Percentiles rank a stretch among this genome's conserved stretches.
Conservation (phyloP, 1,140 invertebrate genomes). For the Chelonus insularis region DNA sequence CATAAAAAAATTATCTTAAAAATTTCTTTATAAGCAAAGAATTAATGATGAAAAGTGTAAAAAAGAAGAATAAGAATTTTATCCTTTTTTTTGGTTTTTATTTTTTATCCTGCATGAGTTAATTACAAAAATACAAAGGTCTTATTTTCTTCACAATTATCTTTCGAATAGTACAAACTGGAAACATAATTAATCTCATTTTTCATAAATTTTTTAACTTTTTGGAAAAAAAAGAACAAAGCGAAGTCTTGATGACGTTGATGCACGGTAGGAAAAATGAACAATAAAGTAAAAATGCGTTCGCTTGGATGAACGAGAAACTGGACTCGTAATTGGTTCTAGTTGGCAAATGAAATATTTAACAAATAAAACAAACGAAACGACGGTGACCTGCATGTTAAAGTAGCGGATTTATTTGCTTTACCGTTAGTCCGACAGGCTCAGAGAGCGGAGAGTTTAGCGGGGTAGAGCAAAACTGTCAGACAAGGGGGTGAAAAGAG, state of each 20-base stretch:
- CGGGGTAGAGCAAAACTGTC: not conserved
- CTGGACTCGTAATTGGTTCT: constrained; percentile 51
- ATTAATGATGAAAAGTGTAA: too few species aligned
- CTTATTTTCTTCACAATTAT: too few species aligned
- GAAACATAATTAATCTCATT: too few species aligned
- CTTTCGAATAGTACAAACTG: too few species aligned
- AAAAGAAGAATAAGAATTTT: too few species aligned
- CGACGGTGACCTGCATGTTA: constrained; percentile 58
- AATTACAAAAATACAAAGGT: too few species aligned
- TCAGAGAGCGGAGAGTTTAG: not conserved
- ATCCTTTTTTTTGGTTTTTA: too few species aligned
- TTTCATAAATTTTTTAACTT: not conserved
- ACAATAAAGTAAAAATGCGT: not conserved
- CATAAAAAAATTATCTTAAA: too few species aligned
- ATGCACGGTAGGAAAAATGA: not conserved
- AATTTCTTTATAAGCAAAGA: too few species aligned
- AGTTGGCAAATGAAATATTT: constrained; percentile 57
- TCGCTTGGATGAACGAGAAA: constrained; percentile 27
- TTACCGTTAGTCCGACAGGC: constrained; percentile 46
- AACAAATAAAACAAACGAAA: constrained; percentile 59
- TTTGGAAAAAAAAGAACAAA: constrained; percentile 16
- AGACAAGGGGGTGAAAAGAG: not conserved
- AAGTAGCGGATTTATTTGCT: constrained; percentile 59
- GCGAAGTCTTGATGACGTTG: constrained; percentile 10
- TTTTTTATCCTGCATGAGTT: too few species aligned